Percentiles rank a stretch among this genome's conserved stretches.
These are phyloP conservation scores for Chironomus riparius DNA, from an alignment of 2,888 invertebrate species.

Conservation along the genomic window DNA sequence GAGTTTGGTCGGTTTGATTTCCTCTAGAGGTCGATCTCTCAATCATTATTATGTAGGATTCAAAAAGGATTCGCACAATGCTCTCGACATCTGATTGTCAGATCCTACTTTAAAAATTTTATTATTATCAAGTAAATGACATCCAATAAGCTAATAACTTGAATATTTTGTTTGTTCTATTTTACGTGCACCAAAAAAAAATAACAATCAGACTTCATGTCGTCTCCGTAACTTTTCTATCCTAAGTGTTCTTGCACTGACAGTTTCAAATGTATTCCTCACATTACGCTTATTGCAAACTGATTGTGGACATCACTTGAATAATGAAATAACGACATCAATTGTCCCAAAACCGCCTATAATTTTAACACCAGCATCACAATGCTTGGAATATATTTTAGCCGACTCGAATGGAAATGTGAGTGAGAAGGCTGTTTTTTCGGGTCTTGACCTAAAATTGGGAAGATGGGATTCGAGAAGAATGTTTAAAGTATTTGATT, in stretches of 20 bases:
- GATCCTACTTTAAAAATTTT: no score
- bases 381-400: slow-evolving; percentile 29
- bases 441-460: slow-evolving; percentile 53
- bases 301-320: slow-evolving; percentile 37
- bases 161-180: no score
- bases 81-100: no score
- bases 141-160: no score
- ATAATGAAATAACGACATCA: slow-evolving; percentile 30
- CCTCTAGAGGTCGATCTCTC: no score
- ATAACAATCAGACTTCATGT: slow-evolving; percentile 20
- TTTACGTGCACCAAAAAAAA: no score
- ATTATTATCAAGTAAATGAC: no score
- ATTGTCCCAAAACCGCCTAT: slow-evolving; percentile 29
- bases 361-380: slow-evolving; percentile 29
- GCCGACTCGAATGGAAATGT: slow-evolving; percentile 37
- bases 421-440: slow-evolving; percentile 42
- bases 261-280: slow-evolving; percentile 54
- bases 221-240: slow-evolving; percentile 25
- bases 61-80: no score
- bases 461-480: slow-evolving; percentile 68
- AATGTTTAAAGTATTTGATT: slow-evolving; percentile 63
- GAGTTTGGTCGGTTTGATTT: no score
- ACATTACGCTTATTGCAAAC: slow-evolving; percentile 50
- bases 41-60: no score
- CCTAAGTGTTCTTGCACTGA: slow-evolving; percentile 51